Evolutionary conservation across 2,113 vertebrate genomes (phyloP).

Genomic region (Cairina moschata): DNA sequence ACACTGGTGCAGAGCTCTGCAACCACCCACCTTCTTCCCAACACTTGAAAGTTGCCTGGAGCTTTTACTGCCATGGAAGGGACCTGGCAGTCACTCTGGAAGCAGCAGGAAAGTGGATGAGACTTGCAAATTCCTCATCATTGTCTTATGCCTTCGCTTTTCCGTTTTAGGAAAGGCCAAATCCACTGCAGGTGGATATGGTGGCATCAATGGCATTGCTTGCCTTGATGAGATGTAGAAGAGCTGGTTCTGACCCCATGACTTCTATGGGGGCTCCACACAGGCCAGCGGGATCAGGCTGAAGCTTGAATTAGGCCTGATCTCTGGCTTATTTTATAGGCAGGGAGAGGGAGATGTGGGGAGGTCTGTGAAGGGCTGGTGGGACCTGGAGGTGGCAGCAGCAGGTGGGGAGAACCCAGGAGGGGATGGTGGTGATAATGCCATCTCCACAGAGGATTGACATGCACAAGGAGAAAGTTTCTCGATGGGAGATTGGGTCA

Average conservation of each 20-base stretch:
- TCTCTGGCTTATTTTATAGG: not conserved
- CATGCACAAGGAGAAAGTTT: conserved; percentile 88
- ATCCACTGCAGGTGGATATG: accelerated
- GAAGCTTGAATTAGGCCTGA: not conserved
- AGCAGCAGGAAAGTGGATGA: not conserved
- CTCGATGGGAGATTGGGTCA: conserved; percentile 83
- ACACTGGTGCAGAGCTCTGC: accelerated
- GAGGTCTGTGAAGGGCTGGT: not conserved
- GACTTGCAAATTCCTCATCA: accelerated
- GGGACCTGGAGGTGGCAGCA: not conserved
- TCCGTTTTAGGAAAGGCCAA: not conserved
- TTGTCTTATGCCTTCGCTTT: accelerated
- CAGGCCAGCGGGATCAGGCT: accelerated
- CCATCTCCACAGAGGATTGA: conserved; percentile 77
- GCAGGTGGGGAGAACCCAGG: accelerated
- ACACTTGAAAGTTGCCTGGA: not conserved
- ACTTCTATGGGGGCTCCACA: too few species aligned
- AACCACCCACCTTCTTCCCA: not conserved
- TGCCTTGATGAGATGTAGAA: not conserved
- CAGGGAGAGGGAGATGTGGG: not conserved
- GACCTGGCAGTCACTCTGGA: accelerated
- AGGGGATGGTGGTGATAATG: accelerated
- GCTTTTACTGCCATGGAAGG: not conserved
- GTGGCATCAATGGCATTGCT: not conserved
- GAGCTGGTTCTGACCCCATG: not conserved